phyloP scores from a whole-genome alignment of 2,888 invertebrate genomes.

The Onthophagus sagittarius region DNA sequence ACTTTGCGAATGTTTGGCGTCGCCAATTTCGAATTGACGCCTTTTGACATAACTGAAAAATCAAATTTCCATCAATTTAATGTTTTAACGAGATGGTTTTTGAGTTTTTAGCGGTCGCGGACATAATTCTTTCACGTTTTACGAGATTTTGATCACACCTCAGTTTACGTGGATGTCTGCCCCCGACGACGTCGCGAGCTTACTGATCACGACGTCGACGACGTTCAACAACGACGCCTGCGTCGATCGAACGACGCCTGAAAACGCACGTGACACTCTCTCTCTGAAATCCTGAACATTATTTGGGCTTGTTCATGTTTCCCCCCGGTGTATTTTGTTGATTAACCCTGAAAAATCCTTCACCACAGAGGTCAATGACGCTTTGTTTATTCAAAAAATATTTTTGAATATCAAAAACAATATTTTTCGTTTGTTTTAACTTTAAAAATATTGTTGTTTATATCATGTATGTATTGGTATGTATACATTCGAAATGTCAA shows the following conservation, averaged over 20 bases:
- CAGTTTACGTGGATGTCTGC: neutral
- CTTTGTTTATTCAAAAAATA: neutral
- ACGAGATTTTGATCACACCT: neutral
- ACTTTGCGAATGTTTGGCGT: neutral
- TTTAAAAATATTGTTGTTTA: too few species aligned
- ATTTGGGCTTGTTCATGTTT: neutral
- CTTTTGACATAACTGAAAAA: neutral
- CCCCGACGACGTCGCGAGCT: neutral
- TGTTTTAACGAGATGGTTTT: neutral
- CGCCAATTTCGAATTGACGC: neutral
- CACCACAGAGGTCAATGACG: neutral
- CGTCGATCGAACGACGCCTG: constrained; percentile 7
- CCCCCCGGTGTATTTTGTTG: neutral
- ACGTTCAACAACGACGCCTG: constrained; percentile 4
- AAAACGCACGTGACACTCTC: constrained; percentile 7
- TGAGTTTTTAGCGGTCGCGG: neutral
- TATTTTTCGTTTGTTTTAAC: too few species aligned
- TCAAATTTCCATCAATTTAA: neutral
- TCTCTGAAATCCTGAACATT: neutral
- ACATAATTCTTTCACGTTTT: constrained; percentile 1
- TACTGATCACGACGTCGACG: constrained; percentile 6
- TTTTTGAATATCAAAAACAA: too few species aligned
- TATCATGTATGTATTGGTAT: too few species aligned
- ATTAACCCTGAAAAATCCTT: neutral
- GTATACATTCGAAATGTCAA: too few species aligned